Evolutionary conservation across 2,888 invertebrate species (phyloP).

Genomic region (Panzeria rudis): DNA sequence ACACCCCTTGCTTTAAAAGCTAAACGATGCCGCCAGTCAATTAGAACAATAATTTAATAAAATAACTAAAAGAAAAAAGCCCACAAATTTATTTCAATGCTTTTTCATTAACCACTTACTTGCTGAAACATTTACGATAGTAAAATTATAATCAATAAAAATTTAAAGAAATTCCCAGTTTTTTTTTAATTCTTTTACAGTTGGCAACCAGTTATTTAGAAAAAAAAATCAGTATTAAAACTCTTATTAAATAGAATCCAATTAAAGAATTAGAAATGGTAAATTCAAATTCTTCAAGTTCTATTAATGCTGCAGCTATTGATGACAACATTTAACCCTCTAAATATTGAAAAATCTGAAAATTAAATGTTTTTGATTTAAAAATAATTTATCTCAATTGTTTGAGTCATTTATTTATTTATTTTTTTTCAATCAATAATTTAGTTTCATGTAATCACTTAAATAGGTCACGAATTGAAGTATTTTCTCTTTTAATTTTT

Average conservation of each 20-base stretch:
- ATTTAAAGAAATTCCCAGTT: slow-evolving; percentile 37
- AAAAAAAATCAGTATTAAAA: slow-evolving; percentile 19
- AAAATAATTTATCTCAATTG: slow-evolving; percentile 33
- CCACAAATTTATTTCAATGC: slow-evolving; percentile 15
- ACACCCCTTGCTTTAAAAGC: not conserved
- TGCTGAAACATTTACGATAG: slow-evolving; percentile 30
- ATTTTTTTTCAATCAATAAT: not conserved
- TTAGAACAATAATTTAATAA: slow-evolving; percentile 37
- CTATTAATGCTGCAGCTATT: not conserved
- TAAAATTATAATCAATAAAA: slow-evolving; percentile 24
- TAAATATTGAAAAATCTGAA: slow-evolving; percentile 11
- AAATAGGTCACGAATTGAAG: slow-evolving; percentile 40
- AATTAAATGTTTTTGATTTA: slow-evolving; percentile 46
- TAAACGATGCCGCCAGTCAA: not conserved
- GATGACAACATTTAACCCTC: slow-evolving; percentile 28
- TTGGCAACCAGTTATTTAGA: not conserved
- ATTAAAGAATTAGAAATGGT: slow-evolving; percentile 14
- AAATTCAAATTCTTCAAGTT: slow-evolving; percentile 8
- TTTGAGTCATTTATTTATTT: not conserved
- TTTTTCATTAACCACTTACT: slow-evolving; percentile 19
- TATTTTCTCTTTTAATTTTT: not conserved
- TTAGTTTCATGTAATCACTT: not conserved
- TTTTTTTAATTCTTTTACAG: not conserved
- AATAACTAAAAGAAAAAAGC: slow-evolving; percentile 24
- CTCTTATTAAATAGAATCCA: slow-evolving; percentile 13